Evolutionary conservation across 35 echinoderm and acorn worm genomes (phyloP), one percentile per base, ranked within the genome.

Genomic region (Anneissia japonica): DNA sequence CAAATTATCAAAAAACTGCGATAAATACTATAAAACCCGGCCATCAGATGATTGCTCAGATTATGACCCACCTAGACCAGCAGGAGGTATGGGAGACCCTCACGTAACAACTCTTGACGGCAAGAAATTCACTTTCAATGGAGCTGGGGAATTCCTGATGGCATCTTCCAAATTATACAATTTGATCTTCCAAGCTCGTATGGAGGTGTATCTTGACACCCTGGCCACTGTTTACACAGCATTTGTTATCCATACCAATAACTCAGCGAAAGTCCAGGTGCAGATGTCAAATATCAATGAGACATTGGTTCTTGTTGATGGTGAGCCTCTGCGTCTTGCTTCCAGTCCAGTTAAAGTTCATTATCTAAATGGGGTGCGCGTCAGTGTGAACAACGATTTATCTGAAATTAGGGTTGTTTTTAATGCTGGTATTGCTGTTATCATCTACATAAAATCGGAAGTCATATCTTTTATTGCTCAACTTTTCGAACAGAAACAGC

Each of bases 101-200:
- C 91, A 93, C 46, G 31, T 93, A 30, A 85, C 56, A 46, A 93
- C 33, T 75, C 86, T 93, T 28, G 91, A 93, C 46, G 46, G 77
- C 31, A 84, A 84, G 17, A 77, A 88, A 35, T 93, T 85, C 45
- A 93, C 91, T 14, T 93, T 93, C 35, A 93, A 93, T 73, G 91
- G 86, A 34, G 91, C 86, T 73, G 91, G 91, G 2, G 86, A 93
- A 80, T 93, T 93, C 79, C 74, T 80, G 30, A 80, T 93, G 37
- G 1, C 75, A 26, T 56, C 74, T 26, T 93, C 91, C 26, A 30
- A 10, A 17, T 16, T 88, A 14, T 38, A 84, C 45, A 79, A 89
- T 33, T 11, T 89, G 31, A 85, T 37, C 32, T 93, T 93, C 31
- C 91, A 93, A 75, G 86, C 45, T 31, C 79, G 91, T 26, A 93